phyloP scores from a whole-genome alignment of 2,888 invertebrate species.

The Cephus pulcher region DNA sequence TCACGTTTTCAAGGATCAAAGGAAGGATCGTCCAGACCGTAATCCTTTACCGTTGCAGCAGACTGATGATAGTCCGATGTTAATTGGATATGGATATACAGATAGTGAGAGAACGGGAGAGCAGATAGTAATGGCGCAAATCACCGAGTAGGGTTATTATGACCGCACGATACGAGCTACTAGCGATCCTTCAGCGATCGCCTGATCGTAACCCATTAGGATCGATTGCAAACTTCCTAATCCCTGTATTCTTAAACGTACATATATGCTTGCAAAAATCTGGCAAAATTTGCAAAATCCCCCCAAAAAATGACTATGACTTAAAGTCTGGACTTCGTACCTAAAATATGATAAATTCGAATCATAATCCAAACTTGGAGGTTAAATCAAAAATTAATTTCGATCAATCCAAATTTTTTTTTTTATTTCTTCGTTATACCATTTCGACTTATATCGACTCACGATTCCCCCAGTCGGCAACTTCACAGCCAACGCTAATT shows the following conservation, averaged over 20 bases:
- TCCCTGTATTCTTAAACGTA: conserved; percentile 15
- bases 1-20: conserved; percentile 1
- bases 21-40: conserved; percentile 10
- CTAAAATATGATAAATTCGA: background rate
- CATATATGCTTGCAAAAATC: background rate
- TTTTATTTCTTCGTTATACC: background rate
- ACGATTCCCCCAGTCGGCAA: background rate
- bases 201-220: conserved; percentile 22
- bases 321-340: background rate
- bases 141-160: conserved; percentile 15
- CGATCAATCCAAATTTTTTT: background rate
- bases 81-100: conserved; percentile 18
- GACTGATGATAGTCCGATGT: conserved; percentile 17
- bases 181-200: conserved; percentile 20
- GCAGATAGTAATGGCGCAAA: conserved; percentile 21
- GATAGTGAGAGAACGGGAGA: conserved; percentile 15
- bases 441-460: background rate
- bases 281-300: background rate
- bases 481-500: background rate
- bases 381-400: background rate
- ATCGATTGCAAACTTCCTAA: conserved; percentile 1
- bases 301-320: background rate
- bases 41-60: conserved; percentile 25
- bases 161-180: conserved; percentile 15
- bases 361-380: background rate